A percentile compares a stretch with the other conserved stretches of the same genome.
These are phyloP conservation scores for Pseudopleuronectes americanus DNA, from an alignment of 2,797 vertebrate genomes.

Conservation along the genomic window DNA sequence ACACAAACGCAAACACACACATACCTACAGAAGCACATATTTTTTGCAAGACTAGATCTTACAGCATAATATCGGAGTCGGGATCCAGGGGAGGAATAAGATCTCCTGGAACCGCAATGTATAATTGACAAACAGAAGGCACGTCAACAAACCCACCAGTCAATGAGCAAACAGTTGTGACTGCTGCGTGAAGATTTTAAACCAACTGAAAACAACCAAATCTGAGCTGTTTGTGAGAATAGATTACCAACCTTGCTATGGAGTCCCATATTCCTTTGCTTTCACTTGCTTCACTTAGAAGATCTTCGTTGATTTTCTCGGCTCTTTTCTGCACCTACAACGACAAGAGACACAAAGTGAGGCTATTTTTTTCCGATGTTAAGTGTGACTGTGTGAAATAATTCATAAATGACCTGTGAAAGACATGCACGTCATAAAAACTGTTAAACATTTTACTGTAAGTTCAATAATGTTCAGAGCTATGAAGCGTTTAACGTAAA, in stretches of 20 bases:
- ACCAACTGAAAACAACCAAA: constrained; percentile 6
- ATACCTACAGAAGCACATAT: constrained; percentile 85
- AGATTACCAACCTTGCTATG: constrained; percentile 85
- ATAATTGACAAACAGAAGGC: constrained; percentile 63
- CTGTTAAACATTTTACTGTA: background rate
- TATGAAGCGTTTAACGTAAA: background rate
- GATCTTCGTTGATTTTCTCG: constrained; percentile 90
- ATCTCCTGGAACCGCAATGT: constrained; percentile 76
- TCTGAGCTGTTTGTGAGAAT: background rate
- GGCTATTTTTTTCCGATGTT: background rate
- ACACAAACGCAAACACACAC: constrained; percentile 68
- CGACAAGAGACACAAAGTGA: constrained; percentile 17
- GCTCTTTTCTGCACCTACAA: constrained; percentile 92
- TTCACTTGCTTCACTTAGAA: constrained; percentile 86
- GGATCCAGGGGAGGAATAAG: constrained; percentile 71
- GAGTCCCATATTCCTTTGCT: constrained; percentile 87
- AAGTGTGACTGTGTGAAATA: background rate
- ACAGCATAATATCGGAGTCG: constrained; percentile 83
- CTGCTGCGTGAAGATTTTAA: constrained; percentile 24
- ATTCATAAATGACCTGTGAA: background rate
- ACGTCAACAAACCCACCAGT: constrained; percentile 42
- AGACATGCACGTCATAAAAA: background rate
- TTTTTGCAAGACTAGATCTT: constrained; percentile 84
- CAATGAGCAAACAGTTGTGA: constrained; percentile 40
- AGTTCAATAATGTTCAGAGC: background rate